Base-by-base conservation (phyloP, 2,797 vertebrate species). In the Melanotaenia trifasciata region DNA sequence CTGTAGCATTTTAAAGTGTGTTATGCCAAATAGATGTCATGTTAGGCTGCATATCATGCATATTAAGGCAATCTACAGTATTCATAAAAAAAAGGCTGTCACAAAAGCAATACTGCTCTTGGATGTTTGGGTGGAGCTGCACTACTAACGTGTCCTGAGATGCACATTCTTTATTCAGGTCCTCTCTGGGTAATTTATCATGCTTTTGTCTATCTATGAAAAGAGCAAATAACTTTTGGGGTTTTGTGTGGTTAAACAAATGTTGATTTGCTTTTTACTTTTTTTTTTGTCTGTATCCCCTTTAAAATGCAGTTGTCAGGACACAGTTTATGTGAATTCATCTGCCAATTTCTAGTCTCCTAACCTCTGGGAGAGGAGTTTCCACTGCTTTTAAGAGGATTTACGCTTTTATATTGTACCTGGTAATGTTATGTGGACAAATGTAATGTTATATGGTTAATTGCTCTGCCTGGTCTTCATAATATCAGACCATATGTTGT, bases 391-490 rank as follows among this genome's bases (percentile, higher is more conserved):
- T 58, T 70, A 73, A 28, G 5, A 3, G 53, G 63, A 66, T 76
- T 85, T 71, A 84, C 64, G 51, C 54, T 40, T 61, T 24, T 22
- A 43, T 20, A 10, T 40, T 40, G 1, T 47, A 1, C 16, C n/a
- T 45, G 58, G 60, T 53, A 43, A 53, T 61, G 13, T 58, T 43
- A 16, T 28, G 43, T 57, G 33, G 59, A 24, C 58, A 69, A 51
- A 74, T 30, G 5, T 5, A 30, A 30, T 30, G 30, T 5, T 30
- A 30, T 30, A 66, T 38, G 12, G 72, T 77, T 84, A 76, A 80
- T 79, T 78, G 65, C 57, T 53, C 65, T 82, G 35, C 72, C 63
- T 18, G 58, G 64, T 78, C 67, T 76, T 78, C 60, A 30, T 56
- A 8, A 26, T 16, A 30, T 26, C 13, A 16, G 12, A 26, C 14